phyloP scores from a whole-genome alignment of 2,113 vertebrate species.

The Megaceryle maxima region DNA sequence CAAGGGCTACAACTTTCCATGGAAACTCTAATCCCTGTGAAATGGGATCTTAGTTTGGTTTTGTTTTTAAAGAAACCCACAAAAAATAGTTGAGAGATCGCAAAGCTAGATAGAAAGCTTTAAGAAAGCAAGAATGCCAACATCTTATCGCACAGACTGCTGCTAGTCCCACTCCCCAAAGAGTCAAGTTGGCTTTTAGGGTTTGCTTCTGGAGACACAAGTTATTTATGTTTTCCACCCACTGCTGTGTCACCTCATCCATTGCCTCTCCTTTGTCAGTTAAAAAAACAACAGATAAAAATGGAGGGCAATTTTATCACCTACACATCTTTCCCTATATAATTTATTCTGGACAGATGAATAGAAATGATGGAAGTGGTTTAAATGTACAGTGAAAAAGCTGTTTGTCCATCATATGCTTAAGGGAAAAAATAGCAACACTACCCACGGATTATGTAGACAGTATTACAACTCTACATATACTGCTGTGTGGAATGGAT shows the following conservation, averaged over 20 bases:
- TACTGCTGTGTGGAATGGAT: neutral
- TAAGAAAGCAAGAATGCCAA: neutral
- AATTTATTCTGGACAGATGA: constrained; percentile 22
- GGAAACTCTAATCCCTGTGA: constrained; percentile 57
- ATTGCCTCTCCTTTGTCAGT: constrained; percentile 5
- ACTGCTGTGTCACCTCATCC: neutral
- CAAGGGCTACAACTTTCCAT: constrained; percentile 38
- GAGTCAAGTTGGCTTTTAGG: neutral
- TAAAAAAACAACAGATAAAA: neutral
- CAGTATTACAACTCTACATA: constrained; percentile 6
- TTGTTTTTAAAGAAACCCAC: constrained; percentile 30
- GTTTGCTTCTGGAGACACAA: neutral
- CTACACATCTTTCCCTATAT: constrained; percentile 36
- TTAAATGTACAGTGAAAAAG: constrained; percentile 31
- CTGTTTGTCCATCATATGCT: constrained; percentile 31
- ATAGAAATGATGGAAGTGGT: neutral
- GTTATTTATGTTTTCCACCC: constrained; percentile 34
- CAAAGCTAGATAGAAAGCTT: neutral
- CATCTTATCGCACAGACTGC: neutral
- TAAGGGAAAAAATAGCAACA: constrained; percentile 39
- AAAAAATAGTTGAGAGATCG: neutral
- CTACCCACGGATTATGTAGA: constrained; percentile 26
- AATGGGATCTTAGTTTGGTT: constrained; percentile 9
- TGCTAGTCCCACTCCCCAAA: neutral
- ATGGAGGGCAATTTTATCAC: constrained; percentile 35